These are phyloP conservation scores for Orius insidiosus DNA, from an alignment of 1,140 invertebrate genomes.

Conservation along the genomic window DNA sequence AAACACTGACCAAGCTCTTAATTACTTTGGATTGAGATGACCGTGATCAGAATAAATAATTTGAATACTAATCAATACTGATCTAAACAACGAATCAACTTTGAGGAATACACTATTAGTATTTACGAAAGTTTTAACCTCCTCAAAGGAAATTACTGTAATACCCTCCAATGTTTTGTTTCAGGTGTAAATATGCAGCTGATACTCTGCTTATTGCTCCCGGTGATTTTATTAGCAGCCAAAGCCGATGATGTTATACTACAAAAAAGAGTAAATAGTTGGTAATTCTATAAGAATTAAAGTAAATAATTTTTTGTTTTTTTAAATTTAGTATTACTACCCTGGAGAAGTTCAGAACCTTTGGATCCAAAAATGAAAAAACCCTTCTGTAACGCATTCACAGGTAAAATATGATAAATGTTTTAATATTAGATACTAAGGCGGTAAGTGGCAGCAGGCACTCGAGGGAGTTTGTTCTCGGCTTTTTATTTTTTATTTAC, in stretches of 20 bases:
- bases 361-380: slow-evolving; percentile 30
- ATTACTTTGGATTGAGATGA: too few relatives aligned
- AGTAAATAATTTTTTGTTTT: slow-evolving; percentile 3
- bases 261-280: slow-evolving; percentile 21
- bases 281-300: slow-evolving; percentile 1
- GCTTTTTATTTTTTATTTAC: too few relatives aligned
- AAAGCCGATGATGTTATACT: slow-evolving; percentile 21
- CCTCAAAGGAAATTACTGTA: too few relatives aligned
- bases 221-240: slow-evolving; percentile 5
- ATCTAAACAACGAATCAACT: too few relatives aligned
- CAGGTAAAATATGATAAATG: slow-evolving; percentile 32
- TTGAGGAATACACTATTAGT: too few relatives aligned
- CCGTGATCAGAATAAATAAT: too few relatives aligned
- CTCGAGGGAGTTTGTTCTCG: too few relatives aligned
- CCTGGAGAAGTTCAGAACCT: slow-evolving; percentile 13
- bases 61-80: too few relatives aligned
- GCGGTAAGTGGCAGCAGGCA: neutral
- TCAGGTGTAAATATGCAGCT: slow-evolving; percentile 14
- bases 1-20: too few relatives aligned
- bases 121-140: too few relatives aligned
- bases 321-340: slow-evolving; percentile 18
- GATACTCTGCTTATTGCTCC: slow-evolving; percentile 8
- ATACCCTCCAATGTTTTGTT: too few relatives aligned
- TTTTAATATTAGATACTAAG: neutral
- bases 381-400: slow-evolving; percentile 56